Percentiles rank a stretch among this genome's conserved stretches.
Conservation (phyloP, 1,140 invertebrate species). For the Asobara japonica region DNA sequence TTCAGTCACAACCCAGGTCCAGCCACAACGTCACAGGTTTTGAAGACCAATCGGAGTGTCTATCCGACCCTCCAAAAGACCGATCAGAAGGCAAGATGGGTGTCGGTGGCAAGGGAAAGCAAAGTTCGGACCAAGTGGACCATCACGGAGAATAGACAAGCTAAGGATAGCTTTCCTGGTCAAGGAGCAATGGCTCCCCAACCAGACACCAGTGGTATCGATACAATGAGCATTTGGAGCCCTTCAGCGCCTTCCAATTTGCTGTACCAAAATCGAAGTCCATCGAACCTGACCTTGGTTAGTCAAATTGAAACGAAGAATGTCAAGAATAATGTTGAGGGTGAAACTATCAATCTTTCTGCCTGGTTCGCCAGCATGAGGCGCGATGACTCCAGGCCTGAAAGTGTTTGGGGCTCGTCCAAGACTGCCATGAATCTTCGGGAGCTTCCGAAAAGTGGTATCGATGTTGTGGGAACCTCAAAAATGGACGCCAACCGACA, state of each 20-base stretch:
- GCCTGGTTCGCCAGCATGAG: conserved; percentile 61
- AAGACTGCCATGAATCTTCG: neutral
- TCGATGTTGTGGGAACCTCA: conserved; percentile 34
- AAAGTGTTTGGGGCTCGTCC: neutral
- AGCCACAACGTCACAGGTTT: neutral
- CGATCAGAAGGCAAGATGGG: neutral
- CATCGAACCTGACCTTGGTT: conserved; percentile 53
- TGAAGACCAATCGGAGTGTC: neutral
- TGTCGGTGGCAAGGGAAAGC: conserved; percentile 43
- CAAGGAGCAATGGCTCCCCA: conserved; percentile 3
- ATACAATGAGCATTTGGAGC: conserved; percentile 6
- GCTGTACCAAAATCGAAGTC: neutral
- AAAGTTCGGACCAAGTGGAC: conserved; percentile 59
- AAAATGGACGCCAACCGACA: conserved; percentile 55
- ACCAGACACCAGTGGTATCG: neutral
- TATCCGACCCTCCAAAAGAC: neutral
- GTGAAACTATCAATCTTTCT: conserved; percentile 56
- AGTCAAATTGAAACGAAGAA: conserved; percentile 52
- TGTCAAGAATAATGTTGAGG: conserved; percentile 39
- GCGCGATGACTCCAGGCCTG: conserved; percentile 25
- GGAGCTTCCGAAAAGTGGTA: conserved; percentile 37
- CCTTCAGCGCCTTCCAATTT: neutral
- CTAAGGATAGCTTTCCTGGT: too few species aligned
- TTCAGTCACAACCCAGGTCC: conserved; percentile 40
- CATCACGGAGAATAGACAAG: conserved; percentile 55